Base-by-base conservation (phyloP, 2,888 invertebrate species). In the Camponotus fellah region DNA sequence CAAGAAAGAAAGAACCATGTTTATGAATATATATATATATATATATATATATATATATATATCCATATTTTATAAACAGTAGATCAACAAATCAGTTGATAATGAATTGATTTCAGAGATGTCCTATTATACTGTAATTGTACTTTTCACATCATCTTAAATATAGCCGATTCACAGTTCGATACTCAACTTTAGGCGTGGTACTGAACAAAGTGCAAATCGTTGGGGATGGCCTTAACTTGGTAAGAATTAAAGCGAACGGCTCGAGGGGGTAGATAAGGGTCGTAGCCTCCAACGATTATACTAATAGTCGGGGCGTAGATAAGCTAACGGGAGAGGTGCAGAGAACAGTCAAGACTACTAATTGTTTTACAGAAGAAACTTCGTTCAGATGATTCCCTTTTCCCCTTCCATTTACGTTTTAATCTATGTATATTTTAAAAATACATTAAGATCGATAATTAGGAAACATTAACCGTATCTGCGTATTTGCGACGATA, bases 271-370 rank as follows among this genome's bases (percentile, higher is more conserved):
- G 91, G 90, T 91, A 89, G 92, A 85, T 89, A 89, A 88, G 91
- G 90, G 93, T 91, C 91, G 92, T 88, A 90, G 89, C 92, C 94
- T 92, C 91, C 89, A 88, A 89, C 92, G 94, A 94, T 94, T 93
- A 93, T 93, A 92, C 93, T 94, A 94, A 94, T 93, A 93, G 93
- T 92, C 90, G 92, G 92, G 93, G 93, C 93, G 94, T 93, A 92
- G 93, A 92, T 92, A 92, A 92, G 91, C 91, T 89, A 91, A 92
- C 91, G 90, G 90, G 85, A 84, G 86, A 84, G 86, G 85, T 84
- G 74, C 74, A 85, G 86, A 86, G 90, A 75, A 88, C 71, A 83
- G 91, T 86, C 86, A 87, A 76, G 87, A 89, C 88, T 92, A 91
- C 91, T 94, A 94, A 93, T 93, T 93, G 93, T 93, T 93, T 93